Base-by-base conservation (phyloP, 2,888 invertebrate species). In the Pilophorus perplexus region DNA sequence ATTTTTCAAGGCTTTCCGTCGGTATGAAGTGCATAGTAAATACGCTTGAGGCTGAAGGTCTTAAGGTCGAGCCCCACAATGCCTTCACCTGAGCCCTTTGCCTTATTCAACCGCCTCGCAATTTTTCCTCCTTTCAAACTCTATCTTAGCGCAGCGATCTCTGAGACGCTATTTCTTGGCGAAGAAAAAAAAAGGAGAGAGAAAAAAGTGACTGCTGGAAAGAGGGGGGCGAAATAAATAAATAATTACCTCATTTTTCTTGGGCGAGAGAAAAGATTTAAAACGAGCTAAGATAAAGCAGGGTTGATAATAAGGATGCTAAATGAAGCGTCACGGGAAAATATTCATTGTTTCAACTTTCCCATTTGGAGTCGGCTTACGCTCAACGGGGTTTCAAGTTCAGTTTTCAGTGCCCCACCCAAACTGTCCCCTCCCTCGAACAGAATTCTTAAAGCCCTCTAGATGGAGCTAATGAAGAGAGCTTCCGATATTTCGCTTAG, bases 81-180 rank as follows among this genome's bases (percentile, higher is more conserved):
- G 23, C 59, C 59, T 42, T 59, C 59, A 23, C 62, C 46, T 28
- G 46, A 25, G 33, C 62, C 22, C 44, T 23, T 28, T 62, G 44
- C 62, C 33, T 62, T 62, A 62, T 62, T 62, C 62, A 62, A 62
- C 33, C 44, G 33, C 28, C 48, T 48, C 48, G 46, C 62, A 44
- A 46, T 62, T 62, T 62, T 62, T 62, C 62, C 46, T 62, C 60
- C 44, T 62, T 62, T 62, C 62, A 62, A 62, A 46, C 62, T 48
- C 48, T 62, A 62, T 62, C 62, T 46, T 22, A 38, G 46, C 22
- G 20, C 18, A 10, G 46, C 44, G 62, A 62, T 62, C 62, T 44
- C 46, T 62, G 48, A 62, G 62, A 62, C 62, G 62, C 33, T 62
- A 62, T 62, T 44, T 48, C 46, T 62, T 40, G 25, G 59, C 23